Base-by-base conservation (phyloP, 2,113 vertebrate species). In the Pterophyllum scalare region DNA sequence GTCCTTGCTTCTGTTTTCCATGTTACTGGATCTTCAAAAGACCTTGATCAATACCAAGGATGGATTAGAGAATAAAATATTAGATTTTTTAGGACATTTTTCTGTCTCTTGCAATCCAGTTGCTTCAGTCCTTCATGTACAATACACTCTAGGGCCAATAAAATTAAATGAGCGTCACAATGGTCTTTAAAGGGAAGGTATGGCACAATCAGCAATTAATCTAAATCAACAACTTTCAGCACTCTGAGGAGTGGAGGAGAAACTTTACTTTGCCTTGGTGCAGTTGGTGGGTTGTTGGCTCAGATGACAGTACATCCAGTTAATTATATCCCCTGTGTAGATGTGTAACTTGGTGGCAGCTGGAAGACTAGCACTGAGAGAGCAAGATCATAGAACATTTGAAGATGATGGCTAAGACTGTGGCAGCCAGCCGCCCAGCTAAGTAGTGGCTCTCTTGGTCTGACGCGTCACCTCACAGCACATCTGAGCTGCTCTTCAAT, bases 261-360 rank as follows among this genome's bases (percentile, higher is more conserved):
- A 81, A 79, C 31, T 81, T 82, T 1, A 17, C 64, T 72, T 26
- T 56, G 65, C 67, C 65, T 75, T 13, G 38, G 58, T 61, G 56
- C 77, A 75, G 82, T 65, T 65, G 67, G 54, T 54, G 65, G 75
- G 75, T 80, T 82, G 80, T 77, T 82, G 72, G 70, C 81, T 80
- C 24, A 76, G 80, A 87, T 78, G 88, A 88, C 89, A 88, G 81
- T 81, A 82, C 62, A 80, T 65, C 78, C 40, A 40, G 90, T 87
- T 94, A 92, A 93, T 94, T 94, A 93, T 88, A 92, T 91, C 79
- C 81, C 72, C 38, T 82, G 87, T 82, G 90, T 89, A 89, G 91
- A 86, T 89, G 83, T 83, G 87, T 60, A 88, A 83, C 87, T 91
- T 93, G 84, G 87, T 92, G 89, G 91, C 79, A 83, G 81, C 82